These are phyloP conservation scores for Galeruca laticollis DNA, from an alignment of 2,888 invertebrate species.

Conservation along the genomic window DNA sequence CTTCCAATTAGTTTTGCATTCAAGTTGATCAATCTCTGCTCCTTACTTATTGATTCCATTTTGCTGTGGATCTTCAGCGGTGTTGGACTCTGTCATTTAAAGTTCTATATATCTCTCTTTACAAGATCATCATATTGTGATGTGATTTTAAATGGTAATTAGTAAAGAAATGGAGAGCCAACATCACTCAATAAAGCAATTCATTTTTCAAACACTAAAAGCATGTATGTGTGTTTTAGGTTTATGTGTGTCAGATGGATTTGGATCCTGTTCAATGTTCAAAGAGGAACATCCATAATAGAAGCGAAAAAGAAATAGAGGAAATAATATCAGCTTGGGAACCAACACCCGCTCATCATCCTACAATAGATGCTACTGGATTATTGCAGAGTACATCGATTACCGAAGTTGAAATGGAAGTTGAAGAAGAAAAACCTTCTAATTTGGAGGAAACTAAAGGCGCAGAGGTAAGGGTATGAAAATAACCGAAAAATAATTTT, in stretches of 20 bases:
- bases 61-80: too few species aligned
- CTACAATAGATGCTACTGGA: slow-evolving; percentile 84
- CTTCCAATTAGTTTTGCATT: too few species aligned
- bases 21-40: too few species aligned
- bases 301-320: slow-evolving; percentile 83
- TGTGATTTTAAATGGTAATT: too few species aligned
- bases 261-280: slow-evolving; percentile 82
- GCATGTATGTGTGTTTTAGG: slow-evolving; percentile 71
- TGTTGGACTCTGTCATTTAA: too few species aligned
- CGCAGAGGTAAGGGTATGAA: slow-evolving; percentile 58
- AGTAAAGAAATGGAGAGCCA: too few species aligned
- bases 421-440: slow-evolving; percentile 67
- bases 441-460: slow-evolving; percentile 53
- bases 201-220: background rate
- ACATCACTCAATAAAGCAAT: too few species aligned
- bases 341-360: slow-evolving; percentile 83
- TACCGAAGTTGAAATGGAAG: slow-evolving; percentile 87
- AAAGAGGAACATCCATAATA: slow-evolving; percentile 87
- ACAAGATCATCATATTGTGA: too few species aligned
- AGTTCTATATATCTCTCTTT: too few species aligned
- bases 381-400: slow-evolving; percentile 87
- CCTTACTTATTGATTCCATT: too few species aligned
- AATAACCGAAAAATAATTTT: slow-evolving; percentile 20
- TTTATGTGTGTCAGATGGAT: slow-evolving; percentile 91
- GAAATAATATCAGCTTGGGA: slow-evolving; percentile 80